Evolutionary conservation across 2,113 vertebrate species (phyloP), one percentile per base, ranked within the genome.

Genomic region (Polyodon spathula): DNA sequence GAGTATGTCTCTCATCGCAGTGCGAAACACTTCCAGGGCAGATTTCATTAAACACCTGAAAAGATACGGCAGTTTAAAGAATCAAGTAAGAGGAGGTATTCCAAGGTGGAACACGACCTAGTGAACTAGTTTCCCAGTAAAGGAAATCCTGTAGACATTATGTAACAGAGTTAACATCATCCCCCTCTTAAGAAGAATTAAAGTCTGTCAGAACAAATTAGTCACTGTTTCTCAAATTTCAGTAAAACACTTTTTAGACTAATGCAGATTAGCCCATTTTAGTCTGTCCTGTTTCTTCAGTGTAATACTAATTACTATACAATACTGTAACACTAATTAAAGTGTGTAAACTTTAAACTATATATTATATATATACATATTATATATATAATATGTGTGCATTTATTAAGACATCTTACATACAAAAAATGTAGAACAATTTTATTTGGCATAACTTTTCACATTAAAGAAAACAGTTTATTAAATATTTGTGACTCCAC

Each of bases 1-100:
- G 75, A 93, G 89, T 61, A 92, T 97, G 71, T 81, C 86, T 1
- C 83, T 98, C 74, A 92, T 87, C 50, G 68, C 84, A 53, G 92
- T 88, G 37, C 78, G 77, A 64, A 91, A 95, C 67, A 88, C 92
- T 59, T 92, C 93, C 76, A 89, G 91, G 68, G 77, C 88, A 63
- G 90, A 97, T 68, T 98, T 99, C 80, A 76, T 99, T 81, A 98
- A 90, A 72, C 93, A 99, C 63, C 84, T 98, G 74, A 97, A 95
- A 82, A 87, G 89, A 80, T 93, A 93, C 0, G 66, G 76, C 69
- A 77, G 83, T 63, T 27, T 70, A 43, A 86, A 86, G 72, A 82
- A 88, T 66, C 87, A 89, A 87, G 89, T 90, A 84, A 58, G 1
- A 1, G 54, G 40, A 40, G 63, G 65, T 58, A 27, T 3, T 12